phyloP scores from a whole-genome alignment of 2,113 vertebrate genomes.

The Fulica atra region DNA sequence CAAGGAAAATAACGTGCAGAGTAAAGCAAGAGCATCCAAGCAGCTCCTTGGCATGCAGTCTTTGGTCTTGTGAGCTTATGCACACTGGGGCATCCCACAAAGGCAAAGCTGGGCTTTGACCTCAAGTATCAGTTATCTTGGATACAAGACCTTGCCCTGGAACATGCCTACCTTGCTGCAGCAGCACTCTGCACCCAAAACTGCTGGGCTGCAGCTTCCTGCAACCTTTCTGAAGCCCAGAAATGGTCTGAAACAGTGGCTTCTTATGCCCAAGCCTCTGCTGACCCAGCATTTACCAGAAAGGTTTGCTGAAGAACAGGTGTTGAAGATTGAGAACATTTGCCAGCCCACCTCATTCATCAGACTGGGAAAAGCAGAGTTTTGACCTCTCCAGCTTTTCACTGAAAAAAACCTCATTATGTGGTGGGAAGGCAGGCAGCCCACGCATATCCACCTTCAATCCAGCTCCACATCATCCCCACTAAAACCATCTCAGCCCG shows the following conservation, averaged over 20 bases:
- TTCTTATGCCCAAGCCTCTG: background rate
- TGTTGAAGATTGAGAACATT: background rate
- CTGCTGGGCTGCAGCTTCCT: background rate
- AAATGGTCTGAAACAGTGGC: background rate
- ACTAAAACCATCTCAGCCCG: background rate
- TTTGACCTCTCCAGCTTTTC: background rate
- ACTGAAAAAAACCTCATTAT: background rate
- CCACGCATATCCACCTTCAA: background rate
- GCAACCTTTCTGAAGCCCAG: background rate
- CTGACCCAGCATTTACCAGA: background rate
- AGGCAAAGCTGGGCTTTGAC: background rate
- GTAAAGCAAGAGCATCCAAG: background rate
- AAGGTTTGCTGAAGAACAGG: background rate
- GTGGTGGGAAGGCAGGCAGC: background rate
- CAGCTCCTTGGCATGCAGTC: fast-evolving
- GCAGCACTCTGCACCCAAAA: background rate
- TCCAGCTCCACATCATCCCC: background rate
- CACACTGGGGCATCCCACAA: fast-evolving
- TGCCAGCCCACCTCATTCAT: background rate
- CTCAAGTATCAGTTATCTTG: background rate
- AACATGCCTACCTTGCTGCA: background rate
- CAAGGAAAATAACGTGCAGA: background rate
- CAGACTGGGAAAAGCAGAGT: background rate
- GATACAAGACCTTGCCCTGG: background rate
- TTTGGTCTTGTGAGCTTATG: background rate